phyloP scores from a whole-genome alignment of 1,140 invertebrate genomes.

The Apis mellifera region DNA sequence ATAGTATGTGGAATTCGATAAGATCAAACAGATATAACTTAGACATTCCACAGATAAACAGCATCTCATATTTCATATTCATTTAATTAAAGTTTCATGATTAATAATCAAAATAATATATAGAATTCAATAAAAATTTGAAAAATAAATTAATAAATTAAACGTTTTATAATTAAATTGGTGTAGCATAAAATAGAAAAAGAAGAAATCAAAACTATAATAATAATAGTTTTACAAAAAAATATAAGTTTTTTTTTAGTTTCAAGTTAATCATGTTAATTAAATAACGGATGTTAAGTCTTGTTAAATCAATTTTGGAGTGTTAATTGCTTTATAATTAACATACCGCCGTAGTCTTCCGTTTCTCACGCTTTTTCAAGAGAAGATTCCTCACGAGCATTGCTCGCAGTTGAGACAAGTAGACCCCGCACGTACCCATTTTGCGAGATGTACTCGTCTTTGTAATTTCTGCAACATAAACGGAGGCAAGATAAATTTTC shows the following conservation, averaged over 20 bases:
- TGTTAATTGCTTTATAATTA: slow-evolving; percentile 10
- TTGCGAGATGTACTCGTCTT: slow-evolving; percentile 64
- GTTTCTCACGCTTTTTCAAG: slow-evolving; percentile 87
- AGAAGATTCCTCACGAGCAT: slow-evolving; percentile 87
- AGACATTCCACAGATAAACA: neutral
- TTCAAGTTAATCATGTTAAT: neutral
- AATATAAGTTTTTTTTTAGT: neutral
- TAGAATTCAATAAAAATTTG: neutral
- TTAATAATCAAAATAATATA: neutral
- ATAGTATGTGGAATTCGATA: neutral
- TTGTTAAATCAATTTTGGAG: neutral
- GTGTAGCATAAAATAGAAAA: too few relatives aligned
- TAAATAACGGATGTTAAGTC: too few relatives aligned
- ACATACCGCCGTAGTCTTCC: slow-evolving; percentile 87
- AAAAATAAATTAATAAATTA: neutral
- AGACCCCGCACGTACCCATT: slow-evolving; percentile 78
- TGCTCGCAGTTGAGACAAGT: slow-evolving; percentile 85
- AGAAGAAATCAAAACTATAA: neutral
- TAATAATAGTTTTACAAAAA: neutral
- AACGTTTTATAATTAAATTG: neutral
- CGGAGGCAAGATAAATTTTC: neutral
- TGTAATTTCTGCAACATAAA: slow-evolving; percentile 73
- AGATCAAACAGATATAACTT: neutral
- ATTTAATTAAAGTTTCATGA: neutral
- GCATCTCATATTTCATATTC: too few relatives aligned